These are phyloP conservation scores for Gerris lacustris DNA, from an alignment of 2,888 invertebrate species.

Conservation along the genomic window DNA sequence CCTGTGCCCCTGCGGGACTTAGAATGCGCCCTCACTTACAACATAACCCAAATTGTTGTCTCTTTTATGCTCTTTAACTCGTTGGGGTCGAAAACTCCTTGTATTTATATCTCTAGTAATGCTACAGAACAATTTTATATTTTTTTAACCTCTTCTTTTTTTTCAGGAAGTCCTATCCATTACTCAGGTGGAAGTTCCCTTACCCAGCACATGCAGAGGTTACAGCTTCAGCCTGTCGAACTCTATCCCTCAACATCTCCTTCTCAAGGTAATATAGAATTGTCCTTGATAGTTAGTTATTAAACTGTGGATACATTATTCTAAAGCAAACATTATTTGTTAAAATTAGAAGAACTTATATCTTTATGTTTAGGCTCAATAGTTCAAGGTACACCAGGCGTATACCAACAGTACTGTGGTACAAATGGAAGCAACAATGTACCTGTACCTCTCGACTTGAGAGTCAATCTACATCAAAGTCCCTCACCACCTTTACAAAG, in stretches of 20 bases:
- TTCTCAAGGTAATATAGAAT: conserved; percentile 40
- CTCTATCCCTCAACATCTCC: conserved; percentile 23
- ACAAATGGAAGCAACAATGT: conserved; percentile 11
- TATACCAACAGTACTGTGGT: conserved; percentile 21
- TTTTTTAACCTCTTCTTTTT: neutral
- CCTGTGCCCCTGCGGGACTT: too few relatives aligned
- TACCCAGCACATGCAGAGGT: conserved; percentile 39
- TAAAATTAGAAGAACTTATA: too few relatives aligned
- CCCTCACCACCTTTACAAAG: conserved; percentile 30
- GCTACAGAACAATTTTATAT: too few relatives aligned
- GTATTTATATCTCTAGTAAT: too few relatives aligned
- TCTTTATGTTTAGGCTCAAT: conserved; percentile 24
- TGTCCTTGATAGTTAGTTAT: neutral
- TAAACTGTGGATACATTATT: too few relatives aligned
- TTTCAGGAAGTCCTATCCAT: conserved; percentile 50
- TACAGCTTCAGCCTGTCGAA: conserved; percentile 36
- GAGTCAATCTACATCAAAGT: conserved; percentile 28
- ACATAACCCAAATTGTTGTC: too few relatives aligned
- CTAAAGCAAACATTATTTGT: too few relatives aligned
- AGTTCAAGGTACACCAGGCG: conserved; percentile 28
- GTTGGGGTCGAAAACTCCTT: too few relatives aligned
- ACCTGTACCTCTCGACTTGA: conserved; percentile 25
- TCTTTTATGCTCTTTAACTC: too few relatives aligned
- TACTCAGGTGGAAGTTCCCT: conserved; percentile 36
- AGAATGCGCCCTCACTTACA: too few relatives aligned